Percentiles rank a stretch among this genome's conserved stretches.
Conservation (phyloP, 2,888 invertebrate species). For the Sesia bembeciformis region DNA sequence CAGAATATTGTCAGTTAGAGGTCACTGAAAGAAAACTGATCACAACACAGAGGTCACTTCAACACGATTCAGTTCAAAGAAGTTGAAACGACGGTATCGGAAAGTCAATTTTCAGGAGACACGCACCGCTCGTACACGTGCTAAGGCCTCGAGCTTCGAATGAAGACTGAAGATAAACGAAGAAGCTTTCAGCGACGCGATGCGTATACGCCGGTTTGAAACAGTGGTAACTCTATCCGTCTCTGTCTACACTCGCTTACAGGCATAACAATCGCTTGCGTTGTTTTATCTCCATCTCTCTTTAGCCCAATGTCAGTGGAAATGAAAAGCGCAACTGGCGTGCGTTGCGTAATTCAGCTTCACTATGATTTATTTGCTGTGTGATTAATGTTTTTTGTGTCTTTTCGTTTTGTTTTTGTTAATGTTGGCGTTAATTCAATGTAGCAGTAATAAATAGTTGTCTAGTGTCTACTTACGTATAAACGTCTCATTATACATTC, state of each 20-base stretch:
- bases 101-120: slow-evolving; percentile 22
- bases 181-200: slow-evolving; percentile 52
- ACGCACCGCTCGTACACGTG: slow-evolving; percentile 23
- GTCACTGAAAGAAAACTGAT: slow-evolving; percentile 15
- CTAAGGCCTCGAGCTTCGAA: slow-evolving; percentile 36
- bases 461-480: background rate
- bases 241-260: slow-evolving; percentile 24
- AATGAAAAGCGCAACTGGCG: slow-evolving; percentile 47
- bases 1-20: slow-evolving; percentile 11
- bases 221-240: slow-evolving; percentile 16
- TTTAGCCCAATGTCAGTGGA: slow-evolving; percentile 39
- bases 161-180: slow-evolving; percentile 48
- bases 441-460: slow-evolving; percentile 15
- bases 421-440: slow-evolving; percentile 49
- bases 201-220: slow-evolving; percentile 47
- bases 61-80: slow-evolving; percentile 28
- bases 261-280: slow-evolving; percentile 2
- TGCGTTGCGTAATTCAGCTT: slow-evolving; percentile 45
- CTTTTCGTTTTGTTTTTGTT: slow-evolving; percentile 44
- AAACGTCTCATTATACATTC: too few species aligned
- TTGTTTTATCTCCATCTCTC: slow-evolving; percentile 25
- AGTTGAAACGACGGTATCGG: slow-evolving; percentile 27
- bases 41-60: slow-evolving; percentile 31
- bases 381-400: slow-evolving; percentile 53
- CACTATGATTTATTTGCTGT: slow-evolving; percentile 56